Conservation (phyloP, 2,888 invertebrate genomes). For the Aspidapion aeneum region DNA sequence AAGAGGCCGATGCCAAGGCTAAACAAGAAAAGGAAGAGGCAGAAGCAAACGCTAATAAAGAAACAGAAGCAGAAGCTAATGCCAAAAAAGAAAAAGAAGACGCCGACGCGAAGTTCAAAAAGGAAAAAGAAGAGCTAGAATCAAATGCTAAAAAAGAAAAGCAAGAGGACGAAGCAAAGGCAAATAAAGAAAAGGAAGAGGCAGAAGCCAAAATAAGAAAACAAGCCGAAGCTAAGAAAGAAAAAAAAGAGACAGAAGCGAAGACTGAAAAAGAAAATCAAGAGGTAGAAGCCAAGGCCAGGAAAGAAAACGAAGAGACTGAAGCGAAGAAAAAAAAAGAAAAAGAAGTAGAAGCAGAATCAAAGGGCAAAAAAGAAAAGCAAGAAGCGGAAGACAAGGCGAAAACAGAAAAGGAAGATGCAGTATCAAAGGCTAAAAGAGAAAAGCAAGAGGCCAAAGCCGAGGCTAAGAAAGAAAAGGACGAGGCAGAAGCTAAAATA, state of each 20-base stretch:
- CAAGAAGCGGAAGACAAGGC: constrained; percentile 23
- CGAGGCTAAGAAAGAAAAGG: constrained; percentile 24
- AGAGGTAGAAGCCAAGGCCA: constrained; percentile 18
- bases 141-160: constrained; percentile 20
- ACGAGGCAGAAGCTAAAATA: constrained; percentile 23
- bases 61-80: constrained; percentile 9
- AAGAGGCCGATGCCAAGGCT: constrained; percentile 12
- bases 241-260: constrained; percentile 18
- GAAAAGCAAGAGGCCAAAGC: constrained; percentile 23
- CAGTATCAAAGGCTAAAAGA: constrained; percentile 23
- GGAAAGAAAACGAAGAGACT: constrained; percentile 15
- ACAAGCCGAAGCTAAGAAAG: constrained; percentile 11
- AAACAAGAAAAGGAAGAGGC: constrained; percentile 19
- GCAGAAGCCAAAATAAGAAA: constrained; percentile 22
- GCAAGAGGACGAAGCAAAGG: constrained; percentile 14
- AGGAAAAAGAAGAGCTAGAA: constrained; percentile 24
- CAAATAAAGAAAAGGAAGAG: constrained; percentile 18
- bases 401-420: constrained; percentile 22
- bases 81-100: constrained; percentile 21
- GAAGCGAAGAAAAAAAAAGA: constrained; percentile 20
- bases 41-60: constrained; percentile 14
- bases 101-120: constrained; percentile 22
- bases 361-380: constrained; percentile 17
- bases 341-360: constrained; percentile 24
- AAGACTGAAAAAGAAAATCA: constrained; percentile 22